Evolutionary conservation across 1,140 invertebrate species (phyloP).

Genomic region (Zaprionus ornatus): DNA sequence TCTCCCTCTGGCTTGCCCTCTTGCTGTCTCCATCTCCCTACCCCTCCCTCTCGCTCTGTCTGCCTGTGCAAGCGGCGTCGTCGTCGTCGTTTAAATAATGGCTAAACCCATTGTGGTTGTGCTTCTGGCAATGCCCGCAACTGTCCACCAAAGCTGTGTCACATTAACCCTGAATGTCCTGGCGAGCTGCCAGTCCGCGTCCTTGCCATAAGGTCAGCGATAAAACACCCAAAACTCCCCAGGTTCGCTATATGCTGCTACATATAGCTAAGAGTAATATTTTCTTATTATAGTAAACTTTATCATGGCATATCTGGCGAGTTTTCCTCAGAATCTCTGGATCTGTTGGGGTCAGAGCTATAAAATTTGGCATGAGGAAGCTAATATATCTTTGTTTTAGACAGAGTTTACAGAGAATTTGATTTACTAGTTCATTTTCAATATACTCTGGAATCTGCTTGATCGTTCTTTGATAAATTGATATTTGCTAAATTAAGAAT

Average conservation of each 20-base stretch:
- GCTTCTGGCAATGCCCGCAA: conserved; percentile 42
- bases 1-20: background rate
- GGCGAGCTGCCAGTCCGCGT: conserved; percentile 8
- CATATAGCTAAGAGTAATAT: background rate
- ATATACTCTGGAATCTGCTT: no score
- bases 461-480: no score
- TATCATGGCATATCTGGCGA: background rate
- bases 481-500: background rate
- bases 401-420: background rate
- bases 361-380: background rate
- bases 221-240: background rate
- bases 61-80: conserved; percentile 28
- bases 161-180: conserved; percentile 48
- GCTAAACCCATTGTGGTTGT: conserved; percentile 57
- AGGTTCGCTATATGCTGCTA: background rate
- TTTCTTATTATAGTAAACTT: background rate
- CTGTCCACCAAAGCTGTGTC: conserved; percentile 39
- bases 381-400: background rate
- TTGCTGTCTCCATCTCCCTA: background rate
- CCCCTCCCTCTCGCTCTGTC: background rate
- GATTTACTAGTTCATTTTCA: no score
- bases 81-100: conserved; percentile 73
- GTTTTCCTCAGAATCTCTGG: background rate
- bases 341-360: background rate
- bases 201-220: conserved; percentile 11